Evolutionary conservation across 92 coral and sea anemone genomes (phyloP), one percentile per base, ranked within the genome.

Genomic region (Heliopora coerulea): DNA sequence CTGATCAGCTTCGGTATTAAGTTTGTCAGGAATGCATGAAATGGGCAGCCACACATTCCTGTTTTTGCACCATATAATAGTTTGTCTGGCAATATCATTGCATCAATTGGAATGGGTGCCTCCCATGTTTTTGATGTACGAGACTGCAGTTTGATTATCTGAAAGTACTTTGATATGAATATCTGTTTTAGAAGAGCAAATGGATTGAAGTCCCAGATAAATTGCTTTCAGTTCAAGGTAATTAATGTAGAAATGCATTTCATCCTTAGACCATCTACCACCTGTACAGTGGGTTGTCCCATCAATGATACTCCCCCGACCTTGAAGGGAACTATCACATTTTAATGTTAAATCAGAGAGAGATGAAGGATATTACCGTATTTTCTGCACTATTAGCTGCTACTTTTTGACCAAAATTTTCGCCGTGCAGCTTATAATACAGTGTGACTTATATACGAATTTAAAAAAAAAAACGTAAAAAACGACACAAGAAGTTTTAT

Each of bases 21-120:
- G 39, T 72, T 75, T 10, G 77, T 54, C 8, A 65, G 86, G 88
- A n/a, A 80, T 26, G 59, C 80, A 86, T 17, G 86, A 80, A 24
- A 74, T 64, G 20, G 84, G 31, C 8, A 79, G 63, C 68, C 65
- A 80, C 24, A 26, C 40, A 6, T 65, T 34, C 50, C 78, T 84
- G n/a, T 40, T 63, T 49, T 32, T 83, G 60, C 84, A 83, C 86
- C 86, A 82, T 31, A 79, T 17, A 76, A 37, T 37, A 37, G 49
- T 37, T 37, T 37, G 42, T 11, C 42, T 37, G 42, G 42, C 42
- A 37, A 37, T 37, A 4, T 37, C 42, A 11, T 37, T 37, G 42
- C 42, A 37, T 11, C 4, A 11, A 4, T 37, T 37, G 4, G 42
- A 37, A 11, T 37, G 42, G 4, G 42, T 37, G 42, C 6, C 42